Evolutionary conservation across 2,888 invertebrate genomes (phyloP), one percentile per base, ranked within the genome.

Genomic region (Morpho helenor): DNA sequence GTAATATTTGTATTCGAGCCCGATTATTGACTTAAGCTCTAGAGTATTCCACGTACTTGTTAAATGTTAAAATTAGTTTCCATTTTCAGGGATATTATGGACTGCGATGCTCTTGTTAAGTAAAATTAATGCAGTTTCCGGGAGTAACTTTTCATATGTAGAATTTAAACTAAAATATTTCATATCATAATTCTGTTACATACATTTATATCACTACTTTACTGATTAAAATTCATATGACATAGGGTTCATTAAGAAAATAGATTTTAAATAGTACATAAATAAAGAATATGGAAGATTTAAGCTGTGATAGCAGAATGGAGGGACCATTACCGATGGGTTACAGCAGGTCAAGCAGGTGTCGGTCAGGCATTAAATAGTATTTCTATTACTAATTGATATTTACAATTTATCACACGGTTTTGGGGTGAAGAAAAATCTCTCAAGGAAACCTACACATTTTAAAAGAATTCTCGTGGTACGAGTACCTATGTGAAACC

Each of bases 61-160:
- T 60, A 57, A 59, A 59, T 62, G 51, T 53, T 59, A 49, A 60
- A 62, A 60, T 62, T 62, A 62, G 60, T 60, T 62, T 57, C 54
- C 52, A 52, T 60, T 55, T 56, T 52, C 52, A 51, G 16, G 53
- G 60, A 23, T 57, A 54, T 57, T 60, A 57, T 44, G 46, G 57
- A 47, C 44, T 42, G 10, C 52, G 40, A 40, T 9, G 52, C 51
- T 52, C 58, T 53, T 46, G 40, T 50, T 50, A 51, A 59, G 51
- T 47, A 46, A 55, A 57, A 57, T 62, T 41, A 62, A 51, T 60
- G 48, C 54, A 62, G 43, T 50, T 62, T 44, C 47, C 22, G 56
- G 44, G 8, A n/a, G 22, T 52, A 55, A 22, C 49, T 52, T 49
- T 55, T 52, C 47, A 53, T 50, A 51, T 49, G 49, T 40, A 46